Evolutionary conservation across 2,888 invertebrate genomes (phyloP).

Genomic region (Lottia scabra): DNA sequence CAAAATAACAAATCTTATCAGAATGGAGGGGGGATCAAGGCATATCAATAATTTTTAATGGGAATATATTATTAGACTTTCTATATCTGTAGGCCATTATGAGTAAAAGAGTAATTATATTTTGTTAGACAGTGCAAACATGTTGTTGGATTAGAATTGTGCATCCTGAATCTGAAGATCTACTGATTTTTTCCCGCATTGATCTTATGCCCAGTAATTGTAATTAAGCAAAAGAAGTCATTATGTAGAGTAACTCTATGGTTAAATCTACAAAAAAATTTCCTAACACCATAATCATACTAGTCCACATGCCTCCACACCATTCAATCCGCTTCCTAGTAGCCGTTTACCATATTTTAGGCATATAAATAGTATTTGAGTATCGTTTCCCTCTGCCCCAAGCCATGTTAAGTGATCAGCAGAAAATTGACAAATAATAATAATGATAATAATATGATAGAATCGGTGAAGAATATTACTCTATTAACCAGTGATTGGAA

Average conservation of each 20-base stretch:
- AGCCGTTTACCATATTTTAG: no score
- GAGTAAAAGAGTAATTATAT: no score
- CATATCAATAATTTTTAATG: no score
- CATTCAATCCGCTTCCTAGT: background rate
- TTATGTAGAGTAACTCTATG: background rate
- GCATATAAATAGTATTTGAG: background rate
- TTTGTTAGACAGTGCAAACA: no score
- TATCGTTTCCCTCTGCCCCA: slow-evolving; percentile 3
- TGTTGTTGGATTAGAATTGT: no score
- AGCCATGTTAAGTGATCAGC: slow-evolving; percentile 7
- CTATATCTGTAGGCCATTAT: no score
- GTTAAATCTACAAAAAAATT: slow-evolving; percentile 2
- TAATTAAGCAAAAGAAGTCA: background rate
- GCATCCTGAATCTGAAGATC: no score
- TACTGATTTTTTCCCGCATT: no score
- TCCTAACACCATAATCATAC: background rate
- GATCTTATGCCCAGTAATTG: background rate
- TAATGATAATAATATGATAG: background rate
- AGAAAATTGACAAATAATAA: background rate
- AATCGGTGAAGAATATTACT: slow-evolving; percentile 13
- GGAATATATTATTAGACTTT: no score
- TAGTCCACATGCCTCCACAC: background rate
- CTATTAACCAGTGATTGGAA: slow-evolving; percentile 9
- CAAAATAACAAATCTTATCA: no score
- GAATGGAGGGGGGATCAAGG: no score